Conservation (phyloP, 2,113 vertebrate genomes). For the Pluvianellus socialis region DNA sequence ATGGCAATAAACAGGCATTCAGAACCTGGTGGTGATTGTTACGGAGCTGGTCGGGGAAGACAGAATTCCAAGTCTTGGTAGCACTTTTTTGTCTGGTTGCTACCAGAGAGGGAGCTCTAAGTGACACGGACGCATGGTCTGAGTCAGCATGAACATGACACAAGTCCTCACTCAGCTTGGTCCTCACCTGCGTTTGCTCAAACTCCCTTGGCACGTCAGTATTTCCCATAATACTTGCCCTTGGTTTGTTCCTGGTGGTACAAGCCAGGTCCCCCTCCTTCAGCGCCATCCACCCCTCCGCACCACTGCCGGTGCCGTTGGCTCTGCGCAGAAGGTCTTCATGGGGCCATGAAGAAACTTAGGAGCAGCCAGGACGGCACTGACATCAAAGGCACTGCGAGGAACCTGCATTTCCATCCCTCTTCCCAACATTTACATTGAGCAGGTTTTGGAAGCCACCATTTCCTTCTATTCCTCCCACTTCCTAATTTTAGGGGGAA, state of each 20-base stretch:
- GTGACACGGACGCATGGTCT: fast-evolving
- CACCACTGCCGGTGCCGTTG: neutral
- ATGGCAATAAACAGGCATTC: neutral
- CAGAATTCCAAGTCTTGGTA: too few species aligned
- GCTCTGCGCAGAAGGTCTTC: neutral
- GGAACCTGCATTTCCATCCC: neutral
- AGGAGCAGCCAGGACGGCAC: neutral
- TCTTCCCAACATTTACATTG: neutral
- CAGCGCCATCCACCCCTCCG: neutral
- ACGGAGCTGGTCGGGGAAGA: neutral
- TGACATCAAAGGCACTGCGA: neutral
- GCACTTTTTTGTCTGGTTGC: neutral
- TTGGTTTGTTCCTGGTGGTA: neutral
- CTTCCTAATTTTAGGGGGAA: neutral
- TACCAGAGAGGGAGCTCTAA: neutral
- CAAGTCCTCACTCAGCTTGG: too few species aligned
- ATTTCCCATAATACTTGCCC: neutral
- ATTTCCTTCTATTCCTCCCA: conserved; percentile 18
- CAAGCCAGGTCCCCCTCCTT: neutral
- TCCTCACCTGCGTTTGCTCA: neutral
- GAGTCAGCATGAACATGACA: neutral
- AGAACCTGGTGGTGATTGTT: neutral
- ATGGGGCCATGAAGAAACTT: neutral
- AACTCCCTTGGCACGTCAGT: too few species aligned
- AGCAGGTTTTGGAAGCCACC: neutral